Base-by-base conservation (phyloP, 1,140 invertebrate species). In the Apis cerana region DNA sequence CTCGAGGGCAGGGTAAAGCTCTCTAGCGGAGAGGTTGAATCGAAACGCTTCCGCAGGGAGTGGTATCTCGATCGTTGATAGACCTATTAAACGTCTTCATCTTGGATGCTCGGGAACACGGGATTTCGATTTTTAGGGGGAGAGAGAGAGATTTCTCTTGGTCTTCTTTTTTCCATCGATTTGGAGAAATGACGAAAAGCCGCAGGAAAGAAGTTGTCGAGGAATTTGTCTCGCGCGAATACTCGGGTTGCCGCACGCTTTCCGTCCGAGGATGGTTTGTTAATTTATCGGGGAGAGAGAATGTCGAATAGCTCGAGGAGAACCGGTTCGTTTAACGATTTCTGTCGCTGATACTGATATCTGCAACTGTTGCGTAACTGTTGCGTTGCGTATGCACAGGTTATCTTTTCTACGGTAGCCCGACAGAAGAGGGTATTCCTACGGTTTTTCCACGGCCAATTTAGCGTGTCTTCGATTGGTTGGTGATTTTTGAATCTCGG, bases 331-430 rank as follows among this genome's bases (percentile, higher is more conserved):
- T 23, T 52, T 43, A 54, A n/a, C 27, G 69, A 43, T 43, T 71
- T 50, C 69, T n/a, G 17, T 5, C 17, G 56, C 72, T 56, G 71
- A 88, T 85, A 70, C 80, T 74, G 62, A 52, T 50, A 84, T 88
- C 62, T 83, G 65, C 80, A 84, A 89, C 80, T 74, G 80, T 89
- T 89, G 84, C 84, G 75, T 79, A 88, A 89, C 87, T 58, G 62
- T 17, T 72, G 62, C 56, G 71, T 84, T 84, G 78, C 81, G 80
- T 89, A 80, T 82, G 87, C 75, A 76, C 88, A 85, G 84, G 81
- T 88, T 84, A 86, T 81, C 87, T 86, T 86, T 88, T 82, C n/a
- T 65, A 33, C 43, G 8, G 61, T 43, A 56, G 33, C 33, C 33
- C 2, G 33, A 33, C 3, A 33, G 33, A n/a, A n/a, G 33, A 3